Evolutionary conservation across 2,888 invertebrate species (phyloP), one percentile per base, ranked within the genome.

Genomic region (Autographa gamma): DNA sequence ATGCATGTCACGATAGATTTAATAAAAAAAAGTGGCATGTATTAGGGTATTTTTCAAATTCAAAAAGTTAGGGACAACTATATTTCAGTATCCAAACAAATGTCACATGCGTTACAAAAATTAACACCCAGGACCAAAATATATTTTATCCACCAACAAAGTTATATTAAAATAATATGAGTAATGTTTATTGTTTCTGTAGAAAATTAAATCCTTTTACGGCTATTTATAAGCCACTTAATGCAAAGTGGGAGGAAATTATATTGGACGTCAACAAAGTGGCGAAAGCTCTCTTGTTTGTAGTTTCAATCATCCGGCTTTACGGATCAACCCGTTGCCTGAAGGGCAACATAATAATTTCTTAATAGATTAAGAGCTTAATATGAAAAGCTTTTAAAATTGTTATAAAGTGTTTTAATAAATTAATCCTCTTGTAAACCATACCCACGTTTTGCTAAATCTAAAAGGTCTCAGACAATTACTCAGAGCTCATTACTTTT

Each of bases 221-320:
- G 56, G 65, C 31, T 66, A 38, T 70, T 79, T 68, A 18, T 65
- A 68, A 63, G 64, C 43, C 64, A 70, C 71, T 71, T 73, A 74
- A 61, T 61, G 48, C 52, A 68, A 73, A 78, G 58, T 76, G 71
- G 43, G n/a, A 25, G 60, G 60, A 64, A 71, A 74, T 73, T 66
- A 76, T n/a, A 62, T 54, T 60, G 60, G 56, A 68, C 72, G 63
- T 63, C 58, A 69, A 74, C 64, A 73, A 69, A 71, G 43, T 16
- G 60, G 56, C 60, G 61, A 74, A 68, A 74, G 58, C 67, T n/a
- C 62, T 66, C 67, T 75, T 73, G 61, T 74, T 75, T 60, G 43
- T 74, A 14, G 68, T 63, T 68, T 71, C 58, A 38, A 60, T 70
- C 25, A 69, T 56, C 69, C 54, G 41, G 34, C 31, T 59, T 69